Evolutionary conservation across 2,888 invertebrate species (phyloP), one percentile per base, ranked within the genome.

Genomic region (Lithophane socia): DNA sequence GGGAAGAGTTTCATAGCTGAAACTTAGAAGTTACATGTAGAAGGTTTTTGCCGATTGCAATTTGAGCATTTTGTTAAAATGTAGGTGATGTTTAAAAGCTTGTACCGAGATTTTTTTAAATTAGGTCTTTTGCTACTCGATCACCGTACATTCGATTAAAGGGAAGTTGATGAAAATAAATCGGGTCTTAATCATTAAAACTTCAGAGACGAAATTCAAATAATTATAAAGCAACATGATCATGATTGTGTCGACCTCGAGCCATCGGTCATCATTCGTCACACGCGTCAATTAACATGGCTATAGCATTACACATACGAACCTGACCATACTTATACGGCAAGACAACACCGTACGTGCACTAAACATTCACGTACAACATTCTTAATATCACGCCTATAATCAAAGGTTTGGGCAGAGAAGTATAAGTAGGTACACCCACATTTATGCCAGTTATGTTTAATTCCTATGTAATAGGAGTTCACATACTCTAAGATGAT

Each of bases 1-100:
- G 71, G 65, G 21, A 75, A 64, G 70, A 82, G 72, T 66, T 84
- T 84, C 72, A 70, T 70, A 67, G 68, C 64, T 67, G 24, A 73
- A 86, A 73, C 72, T 80, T 77, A 66, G 37, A 63, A 73, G 60
- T 67, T 54, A 37, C 61, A 42, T 44, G 42, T 3, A 79, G 49
- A 49, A 72, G 21, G 68, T 63, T 73, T 81, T 65, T n/a, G 13
- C 56, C 8, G 49, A 73, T 83, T 73, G 61, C 60, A 52, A 69
- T 69, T 69, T 65, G 52, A 71, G 16, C n/a, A 58, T 56, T 73
- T 69, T 69, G 49, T 69, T 70, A 0, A 47, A 68, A 58, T 65
- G 5, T 29, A n/a, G 16, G 42, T 29, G 13, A 18, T 29, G 49
- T 60, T 64, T 56, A 24, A 16, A 18, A 44, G 13, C 8, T 1